Percentiles rank a stretch among this genome's conserved stretches.
phyloP scores from a whole-genome alignment of 1,140 invertebrate genomes.

The Cecropterus lyciades region DNA sequence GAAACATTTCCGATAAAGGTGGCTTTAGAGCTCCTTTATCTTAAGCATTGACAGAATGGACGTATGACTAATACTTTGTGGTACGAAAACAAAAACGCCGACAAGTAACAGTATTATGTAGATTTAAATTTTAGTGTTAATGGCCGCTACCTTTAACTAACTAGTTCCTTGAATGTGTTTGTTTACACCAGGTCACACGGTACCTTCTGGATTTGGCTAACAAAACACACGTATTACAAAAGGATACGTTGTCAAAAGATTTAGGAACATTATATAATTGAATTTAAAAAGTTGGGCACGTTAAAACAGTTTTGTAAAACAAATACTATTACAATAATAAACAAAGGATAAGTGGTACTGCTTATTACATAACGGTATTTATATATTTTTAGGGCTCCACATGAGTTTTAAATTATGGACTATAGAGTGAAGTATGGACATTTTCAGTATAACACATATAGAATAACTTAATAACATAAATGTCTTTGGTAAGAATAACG shows the following conservation, averaged over 20 bases:
- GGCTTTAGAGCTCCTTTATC: slow-evolving; percentile 40
- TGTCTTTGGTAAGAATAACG: too few relatives aligned
- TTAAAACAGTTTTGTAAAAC: background rate
- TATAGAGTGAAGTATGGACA: too few relatives aligned
- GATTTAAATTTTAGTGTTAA: slow-evolving; percentile 25
- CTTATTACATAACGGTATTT: too few relatives aligned
- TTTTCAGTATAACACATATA: too few relatives aligned
- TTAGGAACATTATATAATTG: background rate
- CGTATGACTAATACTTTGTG: slow-evolving; percentile 42
- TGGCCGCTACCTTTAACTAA: slow-evolving; percentile 13
- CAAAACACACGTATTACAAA: background rate
- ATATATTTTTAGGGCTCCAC: too few relatives aligned
- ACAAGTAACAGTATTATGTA: slow-evolving; percentile 19
- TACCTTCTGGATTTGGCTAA: slow-evolving; percentile 12
- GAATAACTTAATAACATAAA: too few relatives aligned
- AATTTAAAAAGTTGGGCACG: too few relatives aligned
- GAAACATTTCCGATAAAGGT: slow-evolving; percentile 41
- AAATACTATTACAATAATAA: background rate
- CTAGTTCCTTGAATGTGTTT: slow-evolving; percentile 24
- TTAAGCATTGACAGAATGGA: slow-evolving; percentile 11
- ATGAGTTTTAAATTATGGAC: too few relatives aligned
- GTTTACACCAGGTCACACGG: slow-evolving; percentile 20
- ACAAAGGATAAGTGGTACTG: too few relatives aligned
- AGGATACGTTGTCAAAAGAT: background rate
- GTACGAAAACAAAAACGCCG: slow-evolving; percentile 32